Evolutionary conservation across 1,140 invertebrate species (phyloP).

Genomic region (Magallana gigas): DNA sequence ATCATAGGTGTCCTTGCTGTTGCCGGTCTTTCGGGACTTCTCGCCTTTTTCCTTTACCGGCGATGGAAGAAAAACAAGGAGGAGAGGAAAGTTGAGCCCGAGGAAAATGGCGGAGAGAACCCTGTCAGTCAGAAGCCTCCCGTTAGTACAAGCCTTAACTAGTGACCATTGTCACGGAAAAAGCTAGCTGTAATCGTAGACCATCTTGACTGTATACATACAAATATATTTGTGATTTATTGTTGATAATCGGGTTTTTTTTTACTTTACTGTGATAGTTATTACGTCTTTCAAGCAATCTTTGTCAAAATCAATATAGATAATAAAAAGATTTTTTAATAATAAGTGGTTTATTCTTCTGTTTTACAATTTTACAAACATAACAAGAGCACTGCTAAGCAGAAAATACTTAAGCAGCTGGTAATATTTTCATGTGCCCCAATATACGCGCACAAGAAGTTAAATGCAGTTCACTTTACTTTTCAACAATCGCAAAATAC

Average conservation of each 20-base stretch:
- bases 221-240: background rate
- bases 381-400: too few species aligned
- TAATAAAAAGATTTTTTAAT: too few species aligned
- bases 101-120: background rate
- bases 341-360: too few species aligned
- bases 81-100: background rate
- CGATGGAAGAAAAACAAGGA: slow-evolving; percentile 27
- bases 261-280: background rate
- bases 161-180: background rate
- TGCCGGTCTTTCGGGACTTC: background rate
- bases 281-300: slow-evolving; percentile 9
- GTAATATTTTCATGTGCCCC: too few species aligned
- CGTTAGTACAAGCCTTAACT: background rate
- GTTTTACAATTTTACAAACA: too few species aligned
- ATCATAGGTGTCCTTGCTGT: background rate
- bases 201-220: background rate
- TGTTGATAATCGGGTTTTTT: too few species aligned
- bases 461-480: too few species aligned
- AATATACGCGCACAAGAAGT: too few species aligned
- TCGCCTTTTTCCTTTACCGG: slow-evolving; percentile 11
- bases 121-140: background rate
- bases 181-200: background rate
- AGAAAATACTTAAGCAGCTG: too few species aligned
- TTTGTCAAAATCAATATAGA: too few species aligned
- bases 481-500: too few species aligned